A percentile compares a stretch with the other conserved stretches of the same genome.
Evolutionary conservation across 2,113 vertebrate genomes (phyloP).

Genomic region (Fregetta grallaria): DNA sequence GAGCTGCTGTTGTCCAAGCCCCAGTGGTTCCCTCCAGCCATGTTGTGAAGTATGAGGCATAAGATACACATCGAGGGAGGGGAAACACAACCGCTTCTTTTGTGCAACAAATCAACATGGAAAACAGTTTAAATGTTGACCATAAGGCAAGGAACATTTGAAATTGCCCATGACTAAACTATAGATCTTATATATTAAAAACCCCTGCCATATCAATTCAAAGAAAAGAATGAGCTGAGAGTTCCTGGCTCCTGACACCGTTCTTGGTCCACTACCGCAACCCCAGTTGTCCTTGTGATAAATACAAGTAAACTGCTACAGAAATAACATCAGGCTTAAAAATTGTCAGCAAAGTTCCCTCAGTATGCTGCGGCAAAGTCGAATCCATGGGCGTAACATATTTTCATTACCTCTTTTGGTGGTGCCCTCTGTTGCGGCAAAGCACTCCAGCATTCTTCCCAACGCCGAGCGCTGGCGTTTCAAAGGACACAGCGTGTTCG

Average conservation of each 20-base stretch:
- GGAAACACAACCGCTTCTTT: background rate
- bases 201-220: background rate
- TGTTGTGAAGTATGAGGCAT: background rate
- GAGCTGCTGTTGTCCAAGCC: background rate
- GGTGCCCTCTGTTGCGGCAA: background rate
- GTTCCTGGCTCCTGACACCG: background rate
- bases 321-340: constrained; percentile 7
- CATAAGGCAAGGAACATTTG: background rate
- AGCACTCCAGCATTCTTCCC: constrained; percentile 22
- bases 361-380: background rate
- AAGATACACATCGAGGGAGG: background rate
- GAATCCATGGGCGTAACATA: background rate
- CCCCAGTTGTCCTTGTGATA: background rate
- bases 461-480: fast-evolving
- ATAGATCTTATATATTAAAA: background rate
- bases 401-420: constrained; percentile 4
- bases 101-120: background rate
- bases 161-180: background rate
- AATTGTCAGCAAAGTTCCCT: background rate
- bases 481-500: background rate
- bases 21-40: background rate
- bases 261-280: background rate
- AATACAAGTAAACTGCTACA: background rate
- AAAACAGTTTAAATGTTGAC: background rate
- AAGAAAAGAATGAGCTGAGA: background rate